phyloP scores from a whole-genome alignment of 2,888 invertebrate genomes.

The Agrilus cyanescens region DNA sequence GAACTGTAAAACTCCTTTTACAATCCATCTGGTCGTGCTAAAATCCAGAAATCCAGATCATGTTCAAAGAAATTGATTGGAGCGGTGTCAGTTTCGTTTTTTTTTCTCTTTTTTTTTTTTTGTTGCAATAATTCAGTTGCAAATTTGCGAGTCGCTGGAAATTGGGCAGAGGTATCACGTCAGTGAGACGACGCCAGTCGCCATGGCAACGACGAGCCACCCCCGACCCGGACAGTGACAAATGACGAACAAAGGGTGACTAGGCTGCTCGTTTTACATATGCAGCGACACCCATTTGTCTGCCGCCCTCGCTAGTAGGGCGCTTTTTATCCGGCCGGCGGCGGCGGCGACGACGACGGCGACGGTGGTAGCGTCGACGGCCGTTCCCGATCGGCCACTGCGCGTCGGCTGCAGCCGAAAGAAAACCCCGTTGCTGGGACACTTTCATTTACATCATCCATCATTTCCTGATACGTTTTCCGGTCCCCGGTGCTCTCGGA shows the following conservation, averaged over 20 bases:
- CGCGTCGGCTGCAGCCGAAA: too few species aligned
- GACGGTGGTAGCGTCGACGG: slow-evolving; percentile 7
- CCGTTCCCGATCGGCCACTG: not conserved
- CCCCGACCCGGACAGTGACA: slow-evolving; percentile 35
- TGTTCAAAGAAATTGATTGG: too few species aligned
- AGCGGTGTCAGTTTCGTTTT: not conserved
- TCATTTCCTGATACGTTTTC: too few species aligned
- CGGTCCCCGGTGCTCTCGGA: too few species aligned
- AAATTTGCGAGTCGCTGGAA: not conserved
- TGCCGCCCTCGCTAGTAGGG: slow-evolving; percentile 23
- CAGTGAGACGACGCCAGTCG: slow-evolving; percentile 21
- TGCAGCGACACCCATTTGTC: slow-evolving; percentile 40
- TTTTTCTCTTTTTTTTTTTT: not conserved
- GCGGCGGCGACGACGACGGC: slow-evolving; percentile 7
- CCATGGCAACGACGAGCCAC: slow-evolving; percentile 32
- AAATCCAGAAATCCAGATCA: too few species aligned
- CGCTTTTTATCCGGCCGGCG: slow-evolving; percentile 17
- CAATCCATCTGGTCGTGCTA: too few species aligned
- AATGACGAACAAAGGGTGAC: slow-evolving; percentile 39
- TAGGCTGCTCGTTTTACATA: slow-evolving; percentile 38
- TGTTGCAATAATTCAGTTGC: not conserved
- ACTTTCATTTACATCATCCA: too few species aligned
- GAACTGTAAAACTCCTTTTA: slow-evolving; percentile 6
- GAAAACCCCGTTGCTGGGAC: not conserved
- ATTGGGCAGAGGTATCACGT: too few species aligned